Base-by-base conservation (phyloP, 2,113 vertebrate genomes). In the Neopipo cinnamomea region DNA sequence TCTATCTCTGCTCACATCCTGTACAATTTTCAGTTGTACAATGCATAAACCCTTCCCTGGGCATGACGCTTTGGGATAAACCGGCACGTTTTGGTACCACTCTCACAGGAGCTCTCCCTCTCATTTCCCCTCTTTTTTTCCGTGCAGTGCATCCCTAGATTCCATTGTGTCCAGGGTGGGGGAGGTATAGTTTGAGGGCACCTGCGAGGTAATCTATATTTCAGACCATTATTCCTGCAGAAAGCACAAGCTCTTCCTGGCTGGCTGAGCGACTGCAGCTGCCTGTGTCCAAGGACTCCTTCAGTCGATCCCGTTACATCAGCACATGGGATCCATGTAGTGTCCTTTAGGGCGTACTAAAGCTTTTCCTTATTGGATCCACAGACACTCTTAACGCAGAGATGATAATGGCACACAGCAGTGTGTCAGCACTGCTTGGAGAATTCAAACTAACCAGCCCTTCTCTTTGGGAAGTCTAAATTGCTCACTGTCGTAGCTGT, bases 401-500 rank as follows among this genome's bases (percentile, higher is more conserved):
- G 83, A 9, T 5, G 71, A 17, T 72, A 56, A 70, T 59, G 3
- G 63, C 39, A 50, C 70, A 30, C 44, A 73, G 66, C 78, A 89
- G 53, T 93, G 71, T 83, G 46, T 52, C 82, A 88, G 88, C 71
- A 59, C 61, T 94, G 28, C 73, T 91, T 84, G 79, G 80, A 91
- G 72, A 85, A 88, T 86, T 2, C 46, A 33, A 94, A 74, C 62
- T 68, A 77, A 96, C 94, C 50, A 25, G 10, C 65, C 53, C 62
- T 91, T 96, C 86, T 91, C 96, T 97, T 88, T 68, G 88, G 87
- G 94, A 83, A 63, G 86, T 91, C 85, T 95, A 14, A 93, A 52
- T 97, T 96, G 89, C 94, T 97, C 96, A 88, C 83, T 97, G 89
- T 96, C 77, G 91, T 95, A 94, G 94, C 77, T 93, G 93, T 90